Conservation (phyloP, 2,797 vertebrate genomes). For the Margarornis squamiger region DNA sequence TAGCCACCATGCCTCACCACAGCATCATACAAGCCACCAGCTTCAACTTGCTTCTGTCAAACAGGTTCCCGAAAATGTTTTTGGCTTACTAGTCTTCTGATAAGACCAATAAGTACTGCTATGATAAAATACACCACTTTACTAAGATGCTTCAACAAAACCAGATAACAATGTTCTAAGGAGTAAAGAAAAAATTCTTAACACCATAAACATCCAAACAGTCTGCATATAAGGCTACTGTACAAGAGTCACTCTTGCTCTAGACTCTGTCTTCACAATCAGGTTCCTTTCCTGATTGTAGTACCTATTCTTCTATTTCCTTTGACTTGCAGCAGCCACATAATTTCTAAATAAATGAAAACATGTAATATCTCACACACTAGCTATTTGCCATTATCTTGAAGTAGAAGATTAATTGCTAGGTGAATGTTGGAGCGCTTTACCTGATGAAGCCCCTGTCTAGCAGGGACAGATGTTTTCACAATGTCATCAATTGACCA, state of each 20-base stretch:
- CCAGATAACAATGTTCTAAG: neutral
- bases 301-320: neutral
- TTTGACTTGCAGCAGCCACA: neutral
- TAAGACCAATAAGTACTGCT: neutral
- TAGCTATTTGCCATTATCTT: neutral
- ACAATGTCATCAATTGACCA: conserved; percentile 87
- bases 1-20: neutral
- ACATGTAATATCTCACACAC: neutral
- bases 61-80: neutral
- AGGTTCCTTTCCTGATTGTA: neutral
- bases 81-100: neutral
- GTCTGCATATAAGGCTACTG: neutral
- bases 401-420: neutral
- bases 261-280: neutral
- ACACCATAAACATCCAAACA: neutral
- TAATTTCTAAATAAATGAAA: neutral
- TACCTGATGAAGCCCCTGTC: conserved; percentile 85
- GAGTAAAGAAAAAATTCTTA: neutral
- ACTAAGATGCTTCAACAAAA: neutral
- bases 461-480: conserved; percentile 78
- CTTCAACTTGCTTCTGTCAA: neutral
- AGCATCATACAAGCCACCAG: neutral
- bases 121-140: neutral
- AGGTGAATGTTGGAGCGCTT: neutral
- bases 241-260: neutral